Base-by-base conservation (phyloP, 2,797 vertebrate species). In the Euthynnus affinis region DNA sequence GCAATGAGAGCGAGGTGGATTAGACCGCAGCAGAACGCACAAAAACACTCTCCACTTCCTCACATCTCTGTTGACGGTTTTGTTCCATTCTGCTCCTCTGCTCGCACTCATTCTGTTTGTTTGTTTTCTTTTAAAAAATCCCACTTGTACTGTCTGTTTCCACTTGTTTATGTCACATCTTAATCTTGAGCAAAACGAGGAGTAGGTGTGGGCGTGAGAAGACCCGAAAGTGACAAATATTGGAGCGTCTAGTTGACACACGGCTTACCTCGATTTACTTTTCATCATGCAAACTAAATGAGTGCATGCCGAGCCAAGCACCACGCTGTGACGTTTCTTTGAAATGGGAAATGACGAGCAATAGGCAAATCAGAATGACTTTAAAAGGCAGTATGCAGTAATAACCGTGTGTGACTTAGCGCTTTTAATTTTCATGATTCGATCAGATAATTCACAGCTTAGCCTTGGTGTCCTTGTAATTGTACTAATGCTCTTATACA, bases 1-100 rank as follows among this genome's bases (percentile, higher is more conserved):
- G 97, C 94, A 98, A 98, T 0, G 98, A 99, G 91, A 96, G 93
- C 0, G 97, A 97, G 93, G 96, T 98, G 87, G 96, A 97, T 96
- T 99, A 97, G 93, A 84, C n/a, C 0, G 29, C 59, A 70, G 63
- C 59, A 61, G 22, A 74, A 80, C 79, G 73, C 81, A 82, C 78
- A 78, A 42, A 80, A 87, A 86, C 72, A 67, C 82, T 80, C 72
- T 79, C 60, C 62, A 65, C 76, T n/a, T 72, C 71, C 84, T 80
- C 76, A 76, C 81, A 46, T 84, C 80, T 63, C 74, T 65, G 55
- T 75, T 68, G 46, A 67, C 20, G 20, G 79, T 82, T 81, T 81
- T 81, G 56, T 83, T 88, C 83, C 74, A 83, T 46, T 78, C 69
- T 76, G 18, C 68, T 78, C 32, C 76, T 78, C 78, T 58, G 46